These are phyloP conservation scores for Pteruthius melanotis DNA, from an alignment of 2,113 vertebrate genomes.

Conservation along the genomic window DNA sequence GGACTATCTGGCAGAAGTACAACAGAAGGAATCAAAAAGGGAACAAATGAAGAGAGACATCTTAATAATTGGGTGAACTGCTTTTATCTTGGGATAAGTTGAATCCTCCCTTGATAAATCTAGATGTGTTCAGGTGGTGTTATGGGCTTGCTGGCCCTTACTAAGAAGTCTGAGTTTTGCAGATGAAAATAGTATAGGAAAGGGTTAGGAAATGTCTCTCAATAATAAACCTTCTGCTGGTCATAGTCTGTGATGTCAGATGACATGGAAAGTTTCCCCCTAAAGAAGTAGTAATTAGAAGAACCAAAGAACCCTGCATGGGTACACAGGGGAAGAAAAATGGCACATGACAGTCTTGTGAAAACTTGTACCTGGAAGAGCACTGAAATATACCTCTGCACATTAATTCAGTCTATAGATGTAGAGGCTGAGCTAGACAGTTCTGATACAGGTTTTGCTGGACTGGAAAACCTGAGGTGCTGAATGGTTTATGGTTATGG, in stretches of 20 bases:
- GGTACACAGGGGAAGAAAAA: neutral
- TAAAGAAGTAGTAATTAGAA: neutral
- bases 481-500: neutral
- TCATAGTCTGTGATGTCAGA: neutral
- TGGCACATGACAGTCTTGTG: neutral
- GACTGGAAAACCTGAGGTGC: neutral
- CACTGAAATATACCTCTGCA: neutral
- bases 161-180: neutral
- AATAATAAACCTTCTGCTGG: neutral
- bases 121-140: neutral
- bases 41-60: neutral
- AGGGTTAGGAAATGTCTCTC: neutral
- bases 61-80: neutral
- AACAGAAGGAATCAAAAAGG: neutral
- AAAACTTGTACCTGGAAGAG: neutral
- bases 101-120: neutral
- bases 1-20: neutral
- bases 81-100: neutral
- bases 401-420: neutral
- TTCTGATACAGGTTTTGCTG: neutral
- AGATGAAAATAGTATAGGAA: neutral
- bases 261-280: neutral
- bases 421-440: neutral
- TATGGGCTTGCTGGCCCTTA: neutral
- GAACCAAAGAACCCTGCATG: neutral